Evolutionary conservation across 2,888 invertebrate species (phyloP), one percentile per base, ranked within the genome.

Genomic region (Cerceris rybyensis): DNA sequence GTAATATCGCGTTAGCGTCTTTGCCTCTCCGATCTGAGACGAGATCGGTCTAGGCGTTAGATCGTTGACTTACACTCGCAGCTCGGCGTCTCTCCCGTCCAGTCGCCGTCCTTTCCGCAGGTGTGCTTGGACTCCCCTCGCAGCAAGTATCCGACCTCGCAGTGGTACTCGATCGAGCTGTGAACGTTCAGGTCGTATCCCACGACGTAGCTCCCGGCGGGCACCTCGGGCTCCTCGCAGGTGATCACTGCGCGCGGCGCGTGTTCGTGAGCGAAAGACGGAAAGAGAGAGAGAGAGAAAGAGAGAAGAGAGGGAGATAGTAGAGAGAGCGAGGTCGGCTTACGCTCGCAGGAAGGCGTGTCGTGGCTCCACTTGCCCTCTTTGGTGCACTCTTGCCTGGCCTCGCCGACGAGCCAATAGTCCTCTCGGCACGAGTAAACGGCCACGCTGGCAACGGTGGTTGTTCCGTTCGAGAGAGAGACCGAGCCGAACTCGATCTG

Each of bases 121-220:
- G 94, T 94, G 55, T 96, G 94, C 55, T 94, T 94, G 0, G 94
- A 90, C 83, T 96, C 96, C 0, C 98, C 98, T 7, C 95, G 94
- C 75, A 98, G 93, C 75, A 96, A 94, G 91, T 98, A 96, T 0
- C 98, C 98, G 0, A 95, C 94, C 91, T 98, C 97, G 90, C 98
- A 98, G 89, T 97, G 96, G 92, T 97, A 98, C 89, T 97, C 96
- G 60, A 98, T 97, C 43, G 95, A 95, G 0, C 98, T 97, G 91
- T 97, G 97, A 0, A 98, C 95, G 90, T 97, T 97, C 90, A 98
- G 96, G 89, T 97, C 97, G 89, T 97, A 97, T 0, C 97, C 97
- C 16, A 97, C 96, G 75, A 98, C 97, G 92, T 96, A 97, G 8
- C 97, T 96, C 7, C 97, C 98, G 0, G 96, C 93, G 0, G 97